These are phyloP conservation scores for Mechanitis messenoides DNA, from an alignment of 2,888 invertebrate species.

Conservation along the genomic window DNA sequence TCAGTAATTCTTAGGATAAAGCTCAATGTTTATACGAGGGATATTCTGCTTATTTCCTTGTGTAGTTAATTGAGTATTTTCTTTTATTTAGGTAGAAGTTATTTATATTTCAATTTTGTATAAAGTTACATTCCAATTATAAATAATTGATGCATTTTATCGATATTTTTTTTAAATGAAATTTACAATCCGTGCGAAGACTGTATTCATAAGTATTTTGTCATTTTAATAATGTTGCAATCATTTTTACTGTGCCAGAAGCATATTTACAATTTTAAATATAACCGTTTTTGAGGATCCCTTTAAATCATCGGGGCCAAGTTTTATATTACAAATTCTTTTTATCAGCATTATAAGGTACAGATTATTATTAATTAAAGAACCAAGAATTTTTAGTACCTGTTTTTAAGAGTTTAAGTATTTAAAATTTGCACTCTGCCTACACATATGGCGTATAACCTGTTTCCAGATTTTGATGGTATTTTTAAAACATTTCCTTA, in stretches of 20 bases:
- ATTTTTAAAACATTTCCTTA: slow-evolving; percentile 4
- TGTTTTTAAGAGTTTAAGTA: slow-evolving; percentile 34
- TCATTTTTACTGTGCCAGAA: slow-evolving; percentile 48
- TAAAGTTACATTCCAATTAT: slow-evolving; percentile 52
- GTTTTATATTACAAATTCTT: slow-evolving; percentile 50
- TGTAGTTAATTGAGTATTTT: slow-evolving; percentile 47
- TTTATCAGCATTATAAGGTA: slow-evolving; percentile 17
- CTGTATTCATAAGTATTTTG: slow-evolving; percentile 62
- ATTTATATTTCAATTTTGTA: slow-evolving; percentile 53
- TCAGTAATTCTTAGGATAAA: slow-evolving; percentile 64
- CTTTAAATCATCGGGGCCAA: slow-evolving; percentile 70
- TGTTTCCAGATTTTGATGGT: neutral
- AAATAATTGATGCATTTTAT: slow-evolving; percentile 41
- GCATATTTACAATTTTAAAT: slow-evolving; percentile 57
- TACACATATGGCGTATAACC: slow-evolving; percentile 1
- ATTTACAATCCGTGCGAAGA: slow-evolving; percentile 63
- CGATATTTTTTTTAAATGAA: slow-evolving; percentile 52
- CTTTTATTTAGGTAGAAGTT: slow-evolving; percentile 46
- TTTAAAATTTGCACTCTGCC: neutral
- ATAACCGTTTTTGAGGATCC: slow-evolving; percentile 65
- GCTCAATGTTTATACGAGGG: slow-evolving; percentile 71
- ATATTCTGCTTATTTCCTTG: slow-evolving; percentile 53
- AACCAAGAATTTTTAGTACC: slow-evolving; percentile 45
- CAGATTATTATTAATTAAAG: slow-evolving; percentile 16
- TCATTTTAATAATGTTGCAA: slow-evolving; percentile 48